Evolutionary conservation across 1,140 invertebrate species (phyloP).

Genomic region (Hyles euphorbiae): DNA sequence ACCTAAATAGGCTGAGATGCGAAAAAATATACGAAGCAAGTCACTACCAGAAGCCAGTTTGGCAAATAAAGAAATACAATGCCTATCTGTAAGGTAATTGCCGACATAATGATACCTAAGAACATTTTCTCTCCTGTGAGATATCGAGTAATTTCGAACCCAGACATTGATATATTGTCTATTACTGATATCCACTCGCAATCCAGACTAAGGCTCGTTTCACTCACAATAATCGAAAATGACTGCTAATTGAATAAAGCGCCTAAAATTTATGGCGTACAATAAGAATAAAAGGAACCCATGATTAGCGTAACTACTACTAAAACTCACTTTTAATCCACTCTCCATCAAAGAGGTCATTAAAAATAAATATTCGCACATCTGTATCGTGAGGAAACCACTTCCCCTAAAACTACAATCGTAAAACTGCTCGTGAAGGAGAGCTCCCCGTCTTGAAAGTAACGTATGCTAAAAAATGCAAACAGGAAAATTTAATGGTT

Average conservation of each 20-base stretch:
- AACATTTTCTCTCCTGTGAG: constrained; percentile 1
- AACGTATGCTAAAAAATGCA: constrained; percentile 74
- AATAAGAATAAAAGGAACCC: background rate
- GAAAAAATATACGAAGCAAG: no score
- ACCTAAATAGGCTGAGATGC: no score
- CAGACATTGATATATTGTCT: constrained; percentile 6
- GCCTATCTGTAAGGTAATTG: constrained; percentile 3
- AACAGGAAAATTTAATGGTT: constrained; percentile 73
- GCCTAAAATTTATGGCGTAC: background rate
- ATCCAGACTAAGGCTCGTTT: background rate
- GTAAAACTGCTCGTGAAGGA: constrained; percentile 45
- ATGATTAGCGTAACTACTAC: constrained; percentile 1
- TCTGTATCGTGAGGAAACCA: constrained; percentile 24
- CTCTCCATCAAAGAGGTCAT: constrained; percentile 15
- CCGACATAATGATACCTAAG: background rate
- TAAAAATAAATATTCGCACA: constrained; percentile 26
- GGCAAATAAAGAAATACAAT: constrained; percentile 3
- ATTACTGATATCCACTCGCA: constrained; percentile 4
- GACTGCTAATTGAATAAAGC: constrained; percentile 3
- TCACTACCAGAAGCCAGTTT: background rate
- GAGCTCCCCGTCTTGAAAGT: constrained; percentile 48
- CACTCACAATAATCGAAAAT: constrained; percentile 3
- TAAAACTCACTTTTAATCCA: constrained; percentile 23
- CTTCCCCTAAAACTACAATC: constrained; percentile 56
- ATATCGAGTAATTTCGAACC: constrained; percentile 2